Evolutionary conservation across 2,113 vertebrate species (phyloP).

Genomic region (Takifugu bimaculatus): DNA sequence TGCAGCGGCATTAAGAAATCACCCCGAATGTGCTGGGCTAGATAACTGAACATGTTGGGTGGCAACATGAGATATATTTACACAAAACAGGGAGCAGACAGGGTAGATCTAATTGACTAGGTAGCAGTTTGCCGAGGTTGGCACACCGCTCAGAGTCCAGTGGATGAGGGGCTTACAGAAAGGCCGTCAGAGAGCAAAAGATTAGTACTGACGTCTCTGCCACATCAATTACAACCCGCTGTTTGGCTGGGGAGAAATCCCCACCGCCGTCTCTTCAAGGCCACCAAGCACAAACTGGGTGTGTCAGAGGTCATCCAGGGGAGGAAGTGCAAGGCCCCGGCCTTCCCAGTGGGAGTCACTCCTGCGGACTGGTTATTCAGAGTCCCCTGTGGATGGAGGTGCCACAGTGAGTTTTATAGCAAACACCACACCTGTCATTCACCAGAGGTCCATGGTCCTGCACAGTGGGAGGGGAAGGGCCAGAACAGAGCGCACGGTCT

Average conservation of each 20-base stretch:
- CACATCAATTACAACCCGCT: constrained; percentile 76
- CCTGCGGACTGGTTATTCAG: constrained; percentile 65
- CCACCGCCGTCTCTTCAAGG: constrained; percentile 69
- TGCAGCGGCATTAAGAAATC: constrained; percentile 65
- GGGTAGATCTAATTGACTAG: constrained; percentile 70
- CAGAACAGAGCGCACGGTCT: not conserved
- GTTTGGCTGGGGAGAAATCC: constrained; percentile 62
- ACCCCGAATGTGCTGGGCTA: constrained; percentile 64
- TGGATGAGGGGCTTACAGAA: constrained; percentile 59
- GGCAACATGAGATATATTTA: constrained; percentile 68
- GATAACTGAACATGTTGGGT: constrained; percentile 67
- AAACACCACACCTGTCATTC: constrained; percentile 72
- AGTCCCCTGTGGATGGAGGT: constrained; percentile 75
- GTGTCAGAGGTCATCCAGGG: constrained; percentile 67
- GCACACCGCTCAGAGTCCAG: constrained; percentile 50
- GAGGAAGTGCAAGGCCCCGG: constrained; percentile 42
- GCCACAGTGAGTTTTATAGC: constrained; percentile 73
- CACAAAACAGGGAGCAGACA: constrained; percentile 64
- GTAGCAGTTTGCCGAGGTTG: constrained; percentile 61
- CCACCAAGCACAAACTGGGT: constrained; percentile 62
- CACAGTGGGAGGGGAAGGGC: constrained; percentile 48
- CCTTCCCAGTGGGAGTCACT: constrained; percentile 68
- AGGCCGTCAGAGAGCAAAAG: constrained; percentile 66
- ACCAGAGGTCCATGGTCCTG: constrained; percentile 48
- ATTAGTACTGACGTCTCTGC: constrained; percentile 77